phyloP scores from a whole-genome alignment of 1,140 invertebrate genomes.

The Oncopeltus fasciatus region DNA sequence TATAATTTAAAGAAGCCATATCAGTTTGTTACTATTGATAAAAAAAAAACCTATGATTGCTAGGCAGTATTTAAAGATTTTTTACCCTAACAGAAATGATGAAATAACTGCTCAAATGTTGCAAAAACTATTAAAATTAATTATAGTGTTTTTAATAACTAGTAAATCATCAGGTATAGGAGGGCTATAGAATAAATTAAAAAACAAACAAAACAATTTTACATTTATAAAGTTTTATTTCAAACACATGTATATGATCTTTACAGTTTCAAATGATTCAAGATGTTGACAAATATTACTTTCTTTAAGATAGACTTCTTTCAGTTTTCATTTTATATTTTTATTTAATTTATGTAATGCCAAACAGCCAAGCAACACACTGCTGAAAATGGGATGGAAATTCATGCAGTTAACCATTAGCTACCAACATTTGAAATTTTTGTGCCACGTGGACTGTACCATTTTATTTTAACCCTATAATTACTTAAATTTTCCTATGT shows the following conservation, averaged over 20 bases:
- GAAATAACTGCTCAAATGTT: too few species aligned
- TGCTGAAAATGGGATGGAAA: slow-evolving; percentile 15
- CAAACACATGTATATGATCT: slow-evolving; percentile 19
- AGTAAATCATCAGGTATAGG: too few species aligned
- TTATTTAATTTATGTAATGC: background rate
- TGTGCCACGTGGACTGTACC: slow-evolving; percentile 20
- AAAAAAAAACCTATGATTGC: too few species aligned
- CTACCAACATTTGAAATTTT: slow-evolving; percentile 16
- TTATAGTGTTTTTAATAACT: too few species aligned
- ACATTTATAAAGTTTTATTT: slow-evolving; percentile 12
- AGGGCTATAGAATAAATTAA: too few species aligned
- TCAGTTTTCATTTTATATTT: background rate
- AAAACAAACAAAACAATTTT: background rate
- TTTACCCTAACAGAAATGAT: too few species aligned
- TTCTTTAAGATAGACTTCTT: slow-evolving; percentile 7
- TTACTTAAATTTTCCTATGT: slow-evolving; percentile 17
- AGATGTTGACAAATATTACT: slow-evolving; percentile 16
- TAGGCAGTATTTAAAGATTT: too few species aligned
- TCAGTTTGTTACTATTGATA: too few species aligned
- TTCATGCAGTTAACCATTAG: slow-evolving; percentile 1
- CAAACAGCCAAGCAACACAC: slow-evolving; percentile 20
- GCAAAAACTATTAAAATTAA: too few species aligned
- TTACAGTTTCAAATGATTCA: slow-evolving; percentile 17
- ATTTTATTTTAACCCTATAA: slow-evolving; percentile 19
- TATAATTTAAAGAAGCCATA: too few species aligned